Evolutionary conservation across 2,113 vertebrate genomes (phyloP).

Genomic region (Microcebus tavaratra): DNA sequence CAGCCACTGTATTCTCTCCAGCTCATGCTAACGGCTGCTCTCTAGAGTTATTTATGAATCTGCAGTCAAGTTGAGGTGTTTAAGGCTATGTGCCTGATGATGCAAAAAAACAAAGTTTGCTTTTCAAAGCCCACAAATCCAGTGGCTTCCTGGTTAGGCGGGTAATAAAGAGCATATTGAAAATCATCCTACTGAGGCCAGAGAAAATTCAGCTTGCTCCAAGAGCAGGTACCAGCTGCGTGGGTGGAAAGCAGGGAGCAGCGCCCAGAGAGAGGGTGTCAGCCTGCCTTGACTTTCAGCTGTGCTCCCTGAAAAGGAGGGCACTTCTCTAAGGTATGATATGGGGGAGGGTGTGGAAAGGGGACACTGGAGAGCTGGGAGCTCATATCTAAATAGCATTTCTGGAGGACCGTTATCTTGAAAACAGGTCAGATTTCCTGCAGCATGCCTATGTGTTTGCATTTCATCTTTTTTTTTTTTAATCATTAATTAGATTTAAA

Average conservation of each 20-base stretch:
- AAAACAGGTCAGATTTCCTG: constrained; percentile 39
- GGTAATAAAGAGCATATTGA: constrained; percentile 68
- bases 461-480: constrained; percentile 3
- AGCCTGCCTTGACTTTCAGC: background rate
- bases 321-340: background rate
- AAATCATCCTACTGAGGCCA: constrained; percentile 54
- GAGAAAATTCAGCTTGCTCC: constrained; percentile 45
- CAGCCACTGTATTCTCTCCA: background rate
- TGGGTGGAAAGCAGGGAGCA: background rate
- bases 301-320: constrained; percentile 8
- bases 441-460: constrained; percentile 22
- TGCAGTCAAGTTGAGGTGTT: background rate
- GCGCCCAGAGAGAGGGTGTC: background rate
- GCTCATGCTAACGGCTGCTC: background rate
- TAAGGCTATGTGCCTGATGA: background rate
- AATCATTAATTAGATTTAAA: constrained; percentile 69
- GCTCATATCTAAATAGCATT: constrained; percentile 14
- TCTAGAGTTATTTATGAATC: background rate
- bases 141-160: background rate
- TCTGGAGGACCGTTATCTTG: background rate
- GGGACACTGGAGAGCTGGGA: background rate
- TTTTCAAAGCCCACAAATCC: constrained; percentile 14
- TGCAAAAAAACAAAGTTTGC: background rate
- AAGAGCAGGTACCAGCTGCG: constrained; percentile 36
- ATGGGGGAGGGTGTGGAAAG: background rate